These are phyloP conservation scores for Ammospiza caudacuta DNA, from an alignment of 2,113 vertebrate species.

Conservation along the genomic window DNA sequence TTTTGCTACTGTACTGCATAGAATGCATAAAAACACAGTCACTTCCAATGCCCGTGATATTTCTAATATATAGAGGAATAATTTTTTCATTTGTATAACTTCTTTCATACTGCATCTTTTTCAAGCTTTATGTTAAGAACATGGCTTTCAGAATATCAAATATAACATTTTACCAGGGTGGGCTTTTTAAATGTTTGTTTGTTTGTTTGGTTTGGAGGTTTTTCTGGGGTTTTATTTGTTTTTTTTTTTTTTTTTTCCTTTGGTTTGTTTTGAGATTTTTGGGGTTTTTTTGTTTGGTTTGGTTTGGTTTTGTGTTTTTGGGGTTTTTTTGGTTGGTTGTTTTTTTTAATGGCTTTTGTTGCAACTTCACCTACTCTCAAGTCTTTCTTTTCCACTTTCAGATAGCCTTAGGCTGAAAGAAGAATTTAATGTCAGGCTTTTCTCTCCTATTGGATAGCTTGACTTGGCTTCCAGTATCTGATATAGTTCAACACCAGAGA, in stretches of 20 bases:
- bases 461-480: background rate
- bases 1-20: background rate
- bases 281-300: background rate
- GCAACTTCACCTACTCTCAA: background rate
- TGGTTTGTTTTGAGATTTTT: background rate
- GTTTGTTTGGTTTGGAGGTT: background rate
- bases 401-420: background rate
- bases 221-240: background rate
- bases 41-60: background rate
- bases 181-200: rapidly evolving
- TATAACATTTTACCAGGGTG: background rate
- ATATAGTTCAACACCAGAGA: background rate
- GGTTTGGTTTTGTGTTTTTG: background rate
- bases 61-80: background rate
- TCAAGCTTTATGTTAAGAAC: background rate
- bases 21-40: background rate
- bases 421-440: background rate
- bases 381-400: background rate
- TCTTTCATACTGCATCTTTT: background rate
- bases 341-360: background rate
- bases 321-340: background rate
- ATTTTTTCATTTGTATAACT: background rate
- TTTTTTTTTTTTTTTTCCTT: background rate
- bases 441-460: background rate
- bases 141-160: background rate